Conservation (phyloP, 2,797 vertebrate genomes). For the Crocodylus rhombifer region DNA sequence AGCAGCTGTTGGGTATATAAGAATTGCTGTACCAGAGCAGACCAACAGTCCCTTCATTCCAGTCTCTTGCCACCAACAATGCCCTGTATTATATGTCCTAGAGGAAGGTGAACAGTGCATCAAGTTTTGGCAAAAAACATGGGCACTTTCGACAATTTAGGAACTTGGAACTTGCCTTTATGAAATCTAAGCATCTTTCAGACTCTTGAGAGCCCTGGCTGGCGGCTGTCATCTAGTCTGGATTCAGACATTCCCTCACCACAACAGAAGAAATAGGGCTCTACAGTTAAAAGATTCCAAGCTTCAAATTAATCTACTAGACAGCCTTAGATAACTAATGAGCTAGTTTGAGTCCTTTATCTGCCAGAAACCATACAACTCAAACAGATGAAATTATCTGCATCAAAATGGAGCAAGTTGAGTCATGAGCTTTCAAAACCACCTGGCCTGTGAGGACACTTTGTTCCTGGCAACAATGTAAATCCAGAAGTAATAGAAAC, state of each 20-base stretch:
- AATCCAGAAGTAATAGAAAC: background rate
- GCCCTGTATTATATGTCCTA: background rate
- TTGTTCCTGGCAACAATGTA: background rate
- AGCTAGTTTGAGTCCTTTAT: background rate
- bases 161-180: background rate
- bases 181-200: accelerated
- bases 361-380: background rate
- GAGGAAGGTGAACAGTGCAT: background rate
- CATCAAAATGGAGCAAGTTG: background rate
- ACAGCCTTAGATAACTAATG: background rate
- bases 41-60: background rate
- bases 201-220: background rate
- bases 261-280: background rate
- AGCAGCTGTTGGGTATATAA: background rate
- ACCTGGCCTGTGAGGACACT: background rate
- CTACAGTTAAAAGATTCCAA: background rate
- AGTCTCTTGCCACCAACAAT: background rate
- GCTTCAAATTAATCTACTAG: background rate
- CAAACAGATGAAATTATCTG: background rate
- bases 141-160: background rate
- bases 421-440: slow-evolving; percentile 1
- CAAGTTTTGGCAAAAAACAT: background rate
- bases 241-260: background rate
- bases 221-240: background rate
- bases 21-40: background rate